Evolutionary conservation across 1,140 invertebrate species (phyloP).

Genomic region (Conus betulinus): DNA sequence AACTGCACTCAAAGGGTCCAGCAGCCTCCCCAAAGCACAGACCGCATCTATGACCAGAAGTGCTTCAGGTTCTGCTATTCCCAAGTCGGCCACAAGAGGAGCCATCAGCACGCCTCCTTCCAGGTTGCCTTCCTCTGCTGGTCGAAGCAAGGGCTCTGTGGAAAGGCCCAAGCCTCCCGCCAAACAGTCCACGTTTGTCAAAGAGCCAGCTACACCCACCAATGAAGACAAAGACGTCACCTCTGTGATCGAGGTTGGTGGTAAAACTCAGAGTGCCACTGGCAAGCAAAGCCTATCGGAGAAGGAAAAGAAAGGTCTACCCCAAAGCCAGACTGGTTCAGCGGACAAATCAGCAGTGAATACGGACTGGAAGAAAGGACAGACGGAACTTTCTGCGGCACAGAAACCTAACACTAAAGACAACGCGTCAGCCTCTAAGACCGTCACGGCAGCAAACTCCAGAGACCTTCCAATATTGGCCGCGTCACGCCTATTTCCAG

Average conservation of each 20-base stretch:
- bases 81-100: slow-evolving; percentile 25
- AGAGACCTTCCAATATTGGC: neutral
- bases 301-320: slow-evolving; percentile 36
- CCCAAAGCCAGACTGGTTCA: neutral
- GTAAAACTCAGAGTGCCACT: neutral
- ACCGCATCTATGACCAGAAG: slow-evolving; percentile 26
- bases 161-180: slow-evolving; percentile 72
- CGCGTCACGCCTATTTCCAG: neutral
- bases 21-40: slow-evolving; percentile 20
- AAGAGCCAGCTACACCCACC: slow-evolving; percentile 78
- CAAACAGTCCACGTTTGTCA: slow-evolving; percentile 91
- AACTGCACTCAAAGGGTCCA: neutral
- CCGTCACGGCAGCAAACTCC: neutral
- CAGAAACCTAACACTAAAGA: slow-evolving; percentile 1
- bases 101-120: slow-evolving; percentile 19
- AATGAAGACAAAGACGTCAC: neutral
- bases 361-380: neutral
- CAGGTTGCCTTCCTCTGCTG: slow-evolving; percentile 43
- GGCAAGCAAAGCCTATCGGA: neutral
- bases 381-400: neutral
- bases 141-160: slow-evolving; percentile 37
- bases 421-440: neutral
- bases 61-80: slow-evolving; percentile 30
- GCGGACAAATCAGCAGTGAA: neutral
- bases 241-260: neutral